Conservation (phyloP, 2,888 invertebrate species). For the Diadegma fenestrale region DNA sequence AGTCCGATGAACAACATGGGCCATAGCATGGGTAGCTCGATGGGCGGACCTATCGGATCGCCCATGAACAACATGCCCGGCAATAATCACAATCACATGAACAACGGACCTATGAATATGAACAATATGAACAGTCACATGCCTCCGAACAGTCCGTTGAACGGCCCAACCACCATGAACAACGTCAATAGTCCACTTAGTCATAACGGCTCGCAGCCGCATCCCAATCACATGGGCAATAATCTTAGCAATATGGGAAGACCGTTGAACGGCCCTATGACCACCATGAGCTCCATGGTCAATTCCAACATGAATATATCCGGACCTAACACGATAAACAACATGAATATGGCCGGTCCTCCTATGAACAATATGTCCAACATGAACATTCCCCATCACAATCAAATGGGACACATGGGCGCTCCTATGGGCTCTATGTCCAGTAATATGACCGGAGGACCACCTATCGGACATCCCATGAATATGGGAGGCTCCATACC, state of each 20-base stretch:
- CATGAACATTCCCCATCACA: constrained; percentile 83
- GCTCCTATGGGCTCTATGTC: constrained; percentile 79
- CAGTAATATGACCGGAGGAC: constrained; percentile 86
- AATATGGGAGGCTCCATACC: constrained; percentile 86
- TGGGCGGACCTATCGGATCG: constrained; percentile 87
- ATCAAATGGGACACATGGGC: constrained; percentile 84
- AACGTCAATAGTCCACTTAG: constrained; percentile 82
- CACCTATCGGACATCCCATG: constrained; percentile 85
- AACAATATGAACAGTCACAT: constrained; percentile 83
- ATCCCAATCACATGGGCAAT: constrained; percentile 83
- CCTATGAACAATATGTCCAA: constrained; percentile 89
- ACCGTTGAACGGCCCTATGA: constrained; percentile 91
- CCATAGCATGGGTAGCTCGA: constrained; percentile 90
- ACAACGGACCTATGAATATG: constrained; percentile 82
- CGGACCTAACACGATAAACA: constrained; percentile 87
- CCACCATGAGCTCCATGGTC: constrained; percentile 88
- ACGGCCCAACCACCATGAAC: constrained; percentile 81
- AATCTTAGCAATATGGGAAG: constrained; percentile 85
- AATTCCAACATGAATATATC: constrained; percentile 85
- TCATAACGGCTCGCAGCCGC: constrained; percentile 82
- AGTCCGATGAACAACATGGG: constrained; percentile 89
- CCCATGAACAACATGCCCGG: constrained; percentile 90
- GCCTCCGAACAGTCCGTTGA: constrained; percentile 82
- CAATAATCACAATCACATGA: constrained; percentile 81
- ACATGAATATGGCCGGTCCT: constrained; percentile 90